Evolutionary conservation across 2,888 invertebrate genomes (phyloP), one percentile per base, ranked within the genome.

Genomic region (Oligia latruncula): DNA sequence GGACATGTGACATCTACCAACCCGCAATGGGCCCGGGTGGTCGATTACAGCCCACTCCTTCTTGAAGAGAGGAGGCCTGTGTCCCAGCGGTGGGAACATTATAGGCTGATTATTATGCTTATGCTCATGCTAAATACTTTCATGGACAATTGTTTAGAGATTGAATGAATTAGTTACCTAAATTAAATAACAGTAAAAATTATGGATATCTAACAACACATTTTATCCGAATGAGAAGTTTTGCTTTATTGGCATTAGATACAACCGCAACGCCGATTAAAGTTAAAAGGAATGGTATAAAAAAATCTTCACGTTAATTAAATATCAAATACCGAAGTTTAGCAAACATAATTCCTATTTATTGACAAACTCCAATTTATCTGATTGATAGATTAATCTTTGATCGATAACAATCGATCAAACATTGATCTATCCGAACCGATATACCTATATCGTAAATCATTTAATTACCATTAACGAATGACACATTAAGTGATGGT

Each of bases 311-410:
- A 71, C 20, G 11, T 77, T 71, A 67, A 77, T 72, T 72, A 71
- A 71, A 81, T 76, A 67, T 74, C 20, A 55, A 85, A 80, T 49
- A 68, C n/a, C 72, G 11, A 70, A 66, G 46, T 55, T 66, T 62
- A 66, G 35, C 62, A 77, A 86, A 83, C 70, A 84, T 71, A 70
- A 82, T 74, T 78, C 68, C 68, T 64, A 86, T 83, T 86, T 75
- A 84, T 86, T 83, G 58, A 65, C 64, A 74, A 86, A 82, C 58
- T 85, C 64, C 67, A 86, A 77, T 82, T 78, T 64, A 82, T 83
- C 65, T 64, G 77, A 86, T 84, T 82, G 83, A 86, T 74, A 85
- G 77, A 73, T 71, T 77, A 85, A 62, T 74, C 81, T 85, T 81
- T 83, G 62, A 67, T 74, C 66, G 77, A 77, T 85, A 46, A 46